Percentiles rank a stretch among this genome's conserved stretches.
Conservation (phyloP, 2,113 vertebrate species). For the Egretta garzetta region DNA sequence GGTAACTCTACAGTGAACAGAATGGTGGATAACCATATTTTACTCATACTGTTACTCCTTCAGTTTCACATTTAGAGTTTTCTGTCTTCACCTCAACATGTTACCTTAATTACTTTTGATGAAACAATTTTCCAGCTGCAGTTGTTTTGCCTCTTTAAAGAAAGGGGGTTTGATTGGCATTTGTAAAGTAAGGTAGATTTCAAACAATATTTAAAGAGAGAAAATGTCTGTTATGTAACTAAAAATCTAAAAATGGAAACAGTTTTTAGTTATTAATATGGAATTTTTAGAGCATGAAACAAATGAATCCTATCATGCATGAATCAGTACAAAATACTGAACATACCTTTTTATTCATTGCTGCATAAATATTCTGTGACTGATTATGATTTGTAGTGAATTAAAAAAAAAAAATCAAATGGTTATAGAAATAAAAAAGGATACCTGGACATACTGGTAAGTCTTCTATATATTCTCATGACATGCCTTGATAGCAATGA, state of each 20-base stretch:
- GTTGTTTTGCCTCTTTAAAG: conserved; percentile 31
- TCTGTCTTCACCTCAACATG: not conserved
- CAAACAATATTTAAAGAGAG: conserved; percentile 57
- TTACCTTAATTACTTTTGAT: conserved; percentile 21
- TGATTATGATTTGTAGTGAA: conserved; percentile 22
- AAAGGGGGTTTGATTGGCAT: conserved; percentile 24
- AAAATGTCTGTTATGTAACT: conserved; percentile 70
- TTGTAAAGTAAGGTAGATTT: conserved; percentile 44
- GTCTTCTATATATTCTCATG: not conserved
- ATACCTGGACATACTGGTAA: not conserved
- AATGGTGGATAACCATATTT: not conserved
- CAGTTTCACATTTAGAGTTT: not conserved
- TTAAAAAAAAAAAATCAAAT: conserved; percentile 25
- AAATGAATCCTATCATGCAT: conserved; percentile 74
- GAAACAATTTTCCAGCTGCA: conserved; percentile 31
- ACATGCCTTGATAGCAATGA: not conserved
- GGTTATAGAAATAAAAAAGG: not conserved
- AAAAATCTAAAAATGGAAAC: conserved; percentile 69
- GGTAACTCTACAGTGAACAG: not conserved
- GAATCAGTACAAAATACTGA: conserved; percentile 66
- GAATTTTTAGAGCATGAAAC: conserved; percentile 77
- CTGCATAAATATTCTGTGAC: conserved; percentile 54
- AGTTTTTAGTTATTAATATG: conserved; percentile 76
- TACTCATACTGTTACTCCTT: not conserved
- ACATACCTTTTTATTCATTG: conserved; percentile 70